Base-by-base conservation (phyloP, 1,140 invertebrate species). In the Drosophila murphyi region DNA sequence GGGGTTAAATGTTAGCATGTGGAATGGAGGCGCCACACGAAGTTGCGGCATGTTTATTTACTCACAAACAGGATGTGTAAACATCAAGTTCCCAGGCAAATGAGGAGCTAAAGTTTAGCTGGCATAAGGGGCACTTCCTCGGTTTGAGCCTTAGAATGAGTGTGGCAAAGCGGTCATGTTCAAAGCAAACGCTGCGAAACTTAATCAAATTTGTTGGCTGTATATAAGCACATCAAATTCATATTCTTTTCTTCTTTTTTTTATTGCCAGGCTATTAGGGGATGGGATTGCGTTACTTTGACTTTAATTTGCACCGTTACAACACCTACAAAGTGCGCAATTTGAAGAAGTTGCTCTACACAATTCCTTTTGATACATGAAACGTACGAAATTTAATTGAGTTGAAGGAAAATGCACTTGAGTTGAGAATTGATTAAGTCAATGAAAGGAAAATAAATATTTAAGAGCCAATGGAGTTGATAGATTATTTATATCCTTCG, bases 1-100 rank as follows among this genome's bases (percentile, higher is more conserved):
- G 62, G 39, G 60, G 5, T 52, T 75, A 64, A 80, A 56, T 79
- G 65, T 61, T 41, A 12, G 56, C 64, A 68, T 59, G 55, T 37
- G 54, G 5, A 48, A 50, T 41, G 56, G 37, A 50, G 47, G 60
- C 47, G 52, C 32, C 41, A 41, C 39, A 37, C 32, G n/a, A 34
- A 31, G 50, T 35, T 63, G 45, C 31, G 54, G 47, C 37, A 59
- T 63, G 67, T 59, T 71, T 74, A 70, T 74, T 74, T 63, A 63
- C 72, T 62, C 8, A 32, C 52, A 41, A 39, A 57, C 57, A 54
- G 57, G 43, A 62, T 70, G 64, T 73, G 64, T 69, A 69, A 73
- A 67, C 71, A 72, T 59, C 55, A 43, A 43, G 47, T 34, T 32
- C 4, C 8, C 43, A 48, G 51, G 39, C 6, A 59, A 7, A 12